A percentile compares a stretch with the other conserved stretches of the same genome.
phyloP scores from a whole-genome alignment of 1,140 invertebrate genomes.

The Berghia stephanieae region DNA sequence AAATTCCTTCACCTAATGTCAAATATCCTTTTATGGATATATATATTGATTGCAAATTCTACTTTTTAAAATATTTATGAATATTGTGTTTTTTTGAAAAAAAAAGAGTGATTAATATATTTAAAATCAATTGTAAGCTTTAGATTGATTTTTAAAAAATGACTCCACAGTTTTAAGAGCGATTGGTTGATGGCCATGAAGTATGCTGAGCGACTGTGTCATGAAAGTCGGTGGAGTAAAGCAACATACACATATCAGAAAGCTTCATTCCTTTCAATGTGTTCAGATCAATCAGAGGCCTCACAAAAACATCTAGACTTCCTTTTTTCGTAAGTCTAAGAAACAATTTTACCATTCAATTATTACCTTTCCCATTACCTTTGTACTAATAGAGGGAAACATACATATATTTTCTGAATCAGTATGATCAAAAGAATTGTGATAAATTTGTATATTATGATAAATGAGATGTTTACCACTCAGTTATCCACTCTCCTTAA shows the following conservation, averaged over 20 bases:
- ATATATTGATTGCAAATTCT: neutral
- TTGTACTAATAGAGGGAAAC: too few relatives aligned
- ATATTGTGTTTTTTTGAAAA: neutral
- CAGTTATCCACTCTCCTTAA: too few relatives aligned
- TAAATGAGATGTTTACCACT: too few relatives aligned
- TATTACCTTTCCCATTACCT: too few relatives aligned
- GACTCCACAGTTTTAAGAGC: slow-evolving; percentile 64
- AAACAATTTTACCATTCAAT: too few relatives aligned
- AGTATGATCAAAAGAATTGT: too few relatives aligned
- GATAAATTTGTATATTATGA: too few relatives aligned
- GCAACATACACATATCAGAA: slow-evolving; percentile 92
- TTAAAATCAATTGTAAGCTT: too few relatives aligned
- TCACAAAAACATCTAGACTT: slow-evolving; percentile 54
- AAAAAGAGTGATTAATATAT: neutral
- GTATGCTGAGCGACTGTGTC: slow-evolving; percentile 78
- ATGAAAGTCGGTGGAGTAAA: slow-evolving; percentile 89
- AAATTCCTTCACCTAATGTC: too few relatives aligned
- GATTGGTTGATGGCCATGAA: slow-evolving; percentile 78
- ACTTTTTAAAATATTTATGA: neutral
- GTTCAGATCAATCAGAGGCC: slow-evolving; percentile 69
- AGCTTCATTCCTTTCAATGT: slow-evolving; percentile 82
- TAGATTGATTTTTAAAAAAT: too few relatives aligned
- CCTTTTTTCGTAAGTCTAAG: slow-evolving; percentile 50
- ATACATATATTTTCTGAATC: too few relatives aligned
- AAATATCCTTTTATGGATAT: too few relatives aligned